phyloP scores from a whole-genome alignment of 2,888 invertebrate species.

The Tillus elongatus region DNA sequence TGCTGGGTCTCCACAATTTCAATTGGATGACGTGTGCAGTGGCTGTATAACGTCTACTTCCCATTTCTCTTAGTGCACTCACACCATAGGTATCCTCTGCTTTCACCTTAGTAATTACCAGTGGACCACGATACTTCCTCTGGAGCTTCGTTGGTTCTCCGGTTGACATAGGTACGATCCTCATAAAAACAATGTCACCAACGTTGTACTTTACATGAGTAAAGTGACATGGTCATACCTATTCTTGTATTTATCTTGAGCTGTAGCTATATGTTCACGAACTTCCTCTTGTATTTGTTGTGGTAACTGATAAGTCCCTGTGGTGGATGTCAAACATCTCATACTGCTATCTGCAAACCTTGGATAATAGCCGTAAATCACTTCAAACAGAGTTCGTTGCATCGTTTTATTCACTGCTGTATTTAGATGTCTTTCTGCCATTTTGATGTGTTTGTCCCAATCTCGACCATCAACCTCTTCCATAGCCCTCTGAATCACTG shows the following conservation, averaged over 20 bases:
- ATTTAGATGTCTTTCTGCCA: constrained; percentile 17
- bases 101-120: background rate
- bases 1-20: no score
- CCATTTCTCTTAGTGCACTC: background rate
- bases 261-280: no score
- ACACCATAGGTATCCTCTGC: background rate
- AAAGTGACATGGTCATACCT: no score
- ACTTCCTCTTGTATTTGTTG: no score
- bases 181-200: no score
- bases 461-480: constrained; percentile 3
- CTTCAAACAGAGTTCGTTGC: constrained; percentile 17
- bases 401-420: constrained; percentile 15
- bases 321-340: no score
- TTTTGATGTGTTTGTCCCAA: constrained; percentile 12
- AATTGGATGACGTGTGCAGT: background rate
- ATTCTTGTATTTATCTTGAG: no score
- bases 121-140: constrained; percentile 1
- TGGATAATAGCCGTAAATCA: constrained; percentile 14
- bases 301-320: no score
- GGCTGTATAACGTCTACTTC: background rate
- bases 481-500: constrained; percentile 6
- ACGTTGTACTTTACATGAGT: no score
- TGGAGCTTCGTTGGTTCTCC: constrained; percentile 1
- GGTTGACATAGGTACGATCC: background rate
- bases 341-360: no score